Percentiles rank a stretch among this genome's conserved stretches.
phyloP scores from a whole-genome alignment of 2,888 invertebrate genomes.

The Ischnus inquisitorius region DNA sequence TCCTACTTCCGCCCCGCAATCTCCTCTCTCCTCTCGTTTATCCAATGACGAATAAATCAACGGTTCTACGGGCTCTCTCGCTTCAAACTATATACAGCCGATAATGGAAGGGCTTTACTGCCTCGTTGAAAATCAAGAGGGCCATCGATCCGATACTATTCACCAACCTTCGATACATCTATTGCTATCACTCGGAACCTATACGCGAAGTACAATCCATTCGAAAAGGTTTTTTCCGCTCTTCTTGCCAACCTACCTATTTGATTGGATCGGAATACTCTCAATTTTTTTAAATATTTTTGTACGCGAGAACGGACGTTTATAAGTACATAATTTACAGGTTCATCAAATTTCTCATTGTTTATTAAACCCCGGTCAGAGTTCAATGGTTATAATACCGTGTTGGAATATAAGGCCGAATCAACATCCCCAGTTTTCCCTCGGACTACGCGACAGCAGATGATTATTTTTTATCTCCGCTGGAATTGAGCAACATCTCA shows the following conservation, averaged over 20 bases:
- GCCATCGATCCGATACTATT: constrained; percentile 39
- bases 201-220: too few species aligned
- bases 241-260: too few species aligned
- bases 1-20: constrained; percentile 20
- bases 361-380: too few species aligned
- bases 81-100: constrained; percentile 9
- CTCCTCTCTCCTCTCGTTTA: constrained; percentile 21
- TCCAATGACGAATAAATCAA: constrained; percentile 58
- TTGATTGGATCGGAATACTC: too few species aligned
- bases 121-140: constrained; percentile 11
- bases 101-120: constrained; percentile 38
- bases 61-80: constrained; percentile 7
- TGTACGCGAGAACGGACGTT: too few species aligned
- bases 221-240: neutral
- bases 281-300: too few species aligned
- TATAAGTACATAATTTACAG: too few species aligned
- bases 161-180: constrained; percentile 1
- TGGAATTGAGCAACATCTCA: constrained; percentile 20
- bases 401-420: too few species aligned
- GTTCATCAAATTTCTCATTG: too few species aligned
- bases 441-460: too few species aligned
- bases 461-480: neutral
- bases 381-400: too few species aligned
- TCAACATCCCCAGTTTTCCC: too few species aligned
- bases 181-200: constrained; percentile 1